These are phyloP conservation scores for Acestrorhynchus altus DNA, from an alignment of 2,797 vertebrate genomes.

Conservation along the genomic window DNA sequence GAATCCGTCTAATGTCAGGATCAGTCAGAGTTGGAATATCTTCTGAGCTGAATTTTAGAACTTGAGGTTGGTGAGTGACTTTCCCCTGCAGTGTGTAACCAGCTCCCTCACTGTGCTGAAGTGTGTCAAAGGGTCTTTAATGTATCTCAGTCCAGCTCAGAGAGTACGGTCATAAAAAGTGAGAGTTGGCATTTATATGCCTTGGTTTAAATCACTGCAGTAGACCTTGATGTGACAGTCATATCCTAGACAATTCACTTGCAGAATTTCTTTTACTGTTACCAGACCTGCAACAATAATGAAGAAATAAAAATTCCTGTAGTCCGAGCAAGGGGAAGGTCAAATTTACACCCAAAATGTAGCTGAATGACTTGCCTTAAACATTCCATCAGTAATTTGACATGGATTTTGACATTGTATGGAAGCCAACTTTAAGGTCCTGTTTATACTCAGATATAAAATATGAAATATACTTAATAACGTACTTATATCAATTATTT, in stretches of 20 bases:
- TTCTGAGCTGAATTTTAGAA: neutral
- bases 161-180: conserved; percentile 70
- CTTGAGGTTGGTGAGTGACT: neutral
- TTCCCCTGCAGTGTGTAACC: conserved; percentile 50
- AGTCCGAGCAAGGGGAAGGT: neutral
- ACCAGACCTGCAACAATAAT: conserved; percentile 68
- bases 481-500: no score
- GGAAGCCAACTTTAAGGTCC: no score
- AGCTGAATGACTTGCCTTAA: no score
- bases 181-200: conserved; percentile 68
- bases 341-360: neutral
- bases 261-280: conserved; percentile 71
- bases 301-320: conserved; percentile 64
- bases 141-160: conserved; percentile 64
- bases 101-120: conserved; percentile 60
- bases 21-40: neutral
- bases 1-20: neutral
- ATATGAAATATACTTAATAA: no score
- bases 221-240: conserved; percentile 75
- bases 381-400: no score
- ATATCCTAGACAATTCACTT: conserved; percentile 71
- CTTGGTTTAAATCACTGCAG: conserved; percentile 75
- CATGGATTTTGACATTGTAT: no score
- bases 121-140: conserved; percentile 72
- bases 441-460: no score